Evolutionary conservation across 2,888 invertebrate genomes (phyloP).

Genomic region (Cheilosia pagana): DNA sequence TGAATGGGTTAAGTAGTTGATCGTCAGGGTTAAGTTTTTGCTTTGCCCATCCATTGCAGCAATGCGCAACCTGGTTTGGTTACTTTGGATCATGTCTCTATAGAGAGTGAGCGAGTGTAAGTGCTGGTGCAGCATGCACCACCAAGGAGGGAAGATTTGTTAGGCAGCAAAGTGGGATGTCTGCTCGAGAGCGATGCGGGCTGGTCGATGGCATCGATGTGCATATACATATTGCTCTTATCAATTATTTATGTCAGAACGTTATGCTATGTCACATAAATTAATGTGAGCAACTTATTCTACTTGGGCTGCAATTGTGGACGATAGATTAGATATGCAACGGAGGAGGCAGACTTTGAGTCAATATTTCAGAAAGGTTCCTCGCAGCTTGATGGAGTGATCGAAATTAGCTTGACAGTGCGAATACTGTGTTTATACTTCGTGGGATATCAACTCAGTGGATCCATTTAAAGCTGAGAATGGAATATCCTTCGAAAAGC

Average conservation of each 20-base stretch:
- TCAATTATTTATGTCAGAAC: constrained; percentile 83
- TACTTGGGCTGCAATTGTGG: constrained; percentile 30
- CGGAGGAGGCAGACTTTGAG: background rate
- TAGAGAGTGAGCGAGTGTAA: constrained; percentile 4
- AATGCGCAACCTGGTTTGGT: constrained; percentile 18
- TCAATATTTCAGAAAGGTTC: background rate
- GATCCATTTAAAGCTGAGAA: too few species aligned
- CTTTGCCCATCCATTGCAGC: constrained; percentile 3
- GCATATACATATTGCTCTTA: constrained; percentile 77
- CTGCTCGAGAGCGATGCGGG: constrained; percentile 21
- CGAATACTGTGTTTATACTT: too few species aligned
- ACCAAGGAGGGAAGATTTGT: constrained; percentile 41
- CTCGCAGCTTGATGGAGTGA: background rate
- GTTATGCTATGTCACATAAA: constrained; percentile 82
- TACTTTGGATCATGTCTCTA: background rate
- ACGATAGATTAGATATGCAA: background rate
- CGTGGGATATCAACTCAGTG: too few species aligned
- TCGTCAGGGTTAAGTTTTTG: constrained; percentile 58
- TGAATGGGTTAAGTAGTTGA: constrained; percentile 62
- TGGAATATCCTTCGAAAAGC: too few species aligned
- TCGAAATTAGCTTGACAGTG: background rate
- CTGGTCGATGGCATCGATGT: constrained; percentile 28
- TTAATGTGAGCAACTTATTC: constrained; percentile 81
- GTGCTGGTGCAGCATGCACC: constrained; percentile 10
- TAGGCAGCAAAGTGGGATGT: constrained; percentile 41